Conservation (phyloP, 2,888 invertebrate genomes). For the Cerastis rubricosa region DNA sequence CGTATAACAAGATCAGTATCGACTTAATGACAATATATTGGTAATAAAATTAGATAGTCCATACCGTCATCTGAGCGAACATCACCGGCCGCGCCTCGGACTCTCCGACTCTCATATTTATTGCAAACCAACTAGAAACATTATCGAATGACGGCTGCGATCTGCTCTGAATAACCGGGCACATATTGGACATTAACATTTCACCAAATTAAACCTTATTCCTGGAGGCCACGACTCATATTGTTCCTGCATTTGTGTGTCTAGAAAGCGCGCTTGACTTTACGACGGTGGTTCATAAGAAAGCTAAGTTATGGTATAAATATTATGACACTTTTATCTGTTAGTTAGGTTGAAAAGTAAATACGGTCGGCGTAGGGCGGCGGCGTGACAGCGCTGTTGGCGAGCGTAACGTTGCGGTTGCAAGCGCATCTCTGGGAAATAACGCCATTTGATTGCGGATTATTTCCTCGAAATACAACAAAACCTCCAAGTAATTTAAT, state of each 20-base stretch:
- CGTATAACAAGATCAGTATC: constrained; percentile 91
- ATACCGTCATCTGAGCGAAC: constrained; percentile 86
- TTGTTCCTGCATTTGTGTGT: constrained; percentile 69
- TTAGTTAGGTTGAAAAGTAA: constrained; percentile 87
- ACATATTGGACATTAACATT: constrained; percentile 74
- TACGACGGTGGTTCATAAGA: constrained; percentile 88
- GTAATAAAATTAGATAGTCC: constrained; percentile 91
- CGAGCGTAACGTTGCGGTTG: constrained; percentile 72
- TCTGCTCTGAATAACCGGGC: constrained; percentile 81
- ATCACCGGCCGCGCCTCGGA: constrained; percentile 78
- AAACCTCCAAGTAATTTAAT: constrained; percentile 68
- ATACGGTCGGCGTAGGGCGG: constrained; percentile 78
- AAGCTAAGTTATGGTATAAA: constrained; percentile 89
- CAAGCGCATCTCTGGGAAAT: constrained; percentile 73
- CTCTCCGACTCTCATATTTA: constrained; percentile 87
- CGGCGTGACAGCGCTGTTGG: constrained; percentile 74
- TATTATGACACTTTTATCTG: constrained; percentile 90
- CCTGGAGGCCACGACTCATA: constrained; percentile 74
- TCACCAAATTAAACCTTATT: constrained; percentile 81
- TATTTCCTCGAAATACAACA: constrained; percentile 75
- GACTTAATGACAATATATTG: constrained; percentile 91
- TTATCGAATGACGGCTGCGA: constrained; percentile 85
- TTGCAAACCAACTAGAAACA: constrained; percentile 89
- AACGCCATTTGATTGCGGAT: constrained; percentile 77
- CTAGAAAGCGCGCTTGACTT: constrained; percentile 86